Percentiles rank a stretch among this genome's conserved stretches.
phyloP scores from a whole-genome alignment of 2,888 invertebrate genomes.

The Clostera curtula region DNA sequence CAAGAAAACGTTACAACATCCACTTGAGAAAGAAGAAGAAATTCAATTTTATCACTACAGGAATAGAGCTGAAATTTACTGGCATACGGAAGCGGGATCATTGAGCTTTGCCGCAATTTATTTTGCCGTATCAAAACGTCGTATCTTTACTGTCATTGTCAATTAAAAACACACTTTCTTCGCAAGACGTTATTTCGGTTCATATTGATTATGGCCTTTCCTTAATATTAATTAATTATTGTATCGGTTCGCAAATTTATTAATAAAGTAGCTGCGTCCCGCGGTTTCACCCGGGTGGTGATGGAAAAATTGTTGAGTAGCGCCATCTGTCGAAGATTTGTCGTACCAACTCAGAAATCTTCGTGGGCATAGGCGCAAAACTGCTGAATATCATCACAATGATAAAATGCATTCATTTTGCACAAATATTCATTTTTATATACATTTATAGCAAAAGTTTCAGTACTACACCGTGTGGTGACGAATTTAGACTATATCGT shows the following conservation, averaged over 20 bases:
- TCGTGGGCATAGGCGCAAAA: too few species aligned
- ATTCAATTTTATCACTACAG: conserved; percentile 22
- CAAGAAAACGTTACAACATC: conserved; percentile 31
- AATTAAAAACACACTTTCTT: conserved; percentile 20
- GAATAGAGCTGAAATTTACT: conserved; percentile 28
- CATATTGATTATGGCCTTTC: conserved; percentile 51
- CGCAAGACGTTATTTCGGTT: conserved; percentile 17
- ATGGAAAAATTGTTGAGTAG: too few species aligned
- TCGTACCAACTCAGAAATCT: too few species aligned
- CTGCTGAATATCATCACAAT: too few species aligned
- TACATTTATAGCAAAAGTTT: too few species aligned
- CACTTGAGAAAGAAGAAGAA: conserved; percentile 19
- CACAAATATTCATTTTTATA: too few species aligned
- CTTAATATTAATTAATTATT: conserved; percentile 69
- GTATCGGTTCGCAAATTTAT: conserved; percentile 61
- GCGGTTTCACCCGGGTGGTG: too few species aligned
- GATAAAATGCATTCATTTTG: too few species aligned
- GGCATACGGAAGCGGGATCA: conserved; percentile 55
- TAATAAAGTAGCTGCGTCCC: too few species aligned
- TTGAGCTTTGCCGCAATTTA: conserved; percentile 65
- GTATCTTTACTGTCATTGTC: conserved; percentile 20
- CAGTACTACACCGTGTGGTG: too few species aligned
- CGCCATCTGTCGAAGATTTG: too few species aligned
- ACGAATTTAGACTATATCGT: too few species aligned
- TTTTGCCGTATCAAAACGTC: conserved; percentile 32